Percentiles rank a stretch among this genome's conserved stretches.
phyloP scores from a whole-genome alignment of 2,113 vertebrate genomes.

The Micronycteris hirsuta region DNA sequence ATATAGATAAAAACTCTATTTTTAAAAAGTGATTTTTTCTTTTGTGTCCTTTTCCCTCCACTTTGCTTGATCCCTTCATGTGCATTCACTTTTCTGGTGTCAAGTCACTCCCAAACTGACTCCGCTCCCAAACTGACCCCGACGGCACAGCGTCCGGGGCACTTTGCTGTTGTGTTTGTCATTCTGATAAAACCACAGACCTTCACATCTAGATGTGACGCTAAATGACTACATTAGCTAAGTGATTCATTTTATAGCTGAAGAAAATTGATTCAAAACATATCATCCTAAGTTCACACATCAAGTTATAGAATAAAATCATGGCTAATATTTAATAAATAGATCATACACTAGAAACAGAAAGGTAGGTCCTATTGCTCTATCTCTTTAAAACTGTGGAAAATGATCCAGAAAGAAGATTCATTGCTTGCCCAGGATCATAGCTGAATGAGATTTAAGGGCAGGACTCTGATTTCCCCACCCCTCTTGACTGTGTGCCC shows the following conservation, averaged over 20 bases:
- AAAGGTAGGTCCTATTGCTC: neutral
- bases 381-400: neutral
- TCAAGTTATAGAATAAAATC: neutral
- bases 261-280: neutral
- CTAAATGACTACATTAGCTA: neutral
- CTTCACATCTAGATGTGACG: neutral
- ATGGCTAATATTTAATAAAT: neutral
- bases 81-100: neutral
- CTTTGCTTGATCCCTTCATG: neutral
- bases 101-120: neutral
- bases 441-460: neutral
- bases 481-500: fast-evolving
- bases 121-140: neutral
- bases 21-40: neutral
- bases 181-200: neutral
- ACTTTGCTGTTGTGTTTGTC: neutral
- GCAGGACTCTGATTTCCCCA: neutral
- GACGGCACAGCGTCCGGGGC: neutral
- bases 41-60: neutral
- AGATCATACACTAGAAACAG: too few relatives aligned
- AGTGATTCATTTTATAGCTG: neutral
- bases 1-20: neutral
- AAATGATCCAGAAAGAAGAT: neutral
- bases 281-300: neutral
- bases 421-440: neutral